A percentile compares a stretch with the other conserved stretches of the same genome.
These are phyloP conservation scores for Chaenocephalus aceratus DNA, from an alignment of 2,113 vertebrate species.

Conservation along the genomic window DNA sequence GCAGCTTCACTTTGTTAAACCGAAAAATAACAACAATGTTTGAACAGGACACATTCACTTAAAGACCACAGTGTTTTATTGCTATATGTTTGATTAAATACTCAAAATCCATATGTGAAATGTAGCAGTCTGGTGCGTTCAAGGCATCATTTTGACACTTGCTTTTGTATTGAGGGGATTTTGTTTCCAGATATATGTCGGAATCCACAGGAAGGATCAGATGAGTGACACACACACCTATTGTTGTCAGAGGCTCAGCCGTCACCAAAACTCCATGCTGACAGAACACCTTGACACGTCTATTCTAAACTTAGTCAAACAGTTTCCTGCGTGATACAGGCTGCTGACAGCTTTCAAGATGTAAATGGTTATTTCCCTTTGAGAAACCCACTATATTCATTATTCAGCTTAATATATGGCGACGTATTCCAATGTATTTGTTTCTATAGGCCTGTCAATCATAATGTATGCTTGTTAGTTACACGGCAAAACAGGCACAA, in stretches of 20 bases:
- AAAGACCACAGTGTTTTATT: not conserved
- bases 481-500: not conserved
- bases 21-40: not conserved
- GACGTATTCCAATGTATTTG: not conserved
- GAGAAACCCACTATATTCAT: constrained; percentile 1
- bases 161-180: not conserved
- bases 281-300: constrained; percentile 22
- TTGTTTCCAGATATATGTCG: not conserved
- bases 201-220: constrained; percentile 1
- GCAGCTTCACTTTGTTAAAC: not conserved
- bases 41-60: not conserved
- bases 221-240: not conserved
- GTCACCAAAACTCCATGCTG: not conserved
- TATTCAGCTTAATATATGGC: constrained; percentile 16
- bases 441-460: constrained; percentile 19
- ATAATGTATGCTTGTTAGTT: constrained; percentile 3
- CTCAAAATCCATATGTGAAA: not conserved
- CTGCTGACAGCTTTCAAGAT: constrained; percentile 37
- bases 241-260: constrained; percentile 18
- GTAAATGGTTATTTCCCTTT: constrained; percentile 11
- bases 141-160: constrained; percentile 2
- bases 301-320: constrained; percentile 49
- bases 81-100: not conserved
- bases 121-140: not conserved
- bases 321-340: constrained; percentile 7